phyloP scores from a whole-genome alignment of 2,888 invertebrate species.

The Noctua fimbriata region DNA sequence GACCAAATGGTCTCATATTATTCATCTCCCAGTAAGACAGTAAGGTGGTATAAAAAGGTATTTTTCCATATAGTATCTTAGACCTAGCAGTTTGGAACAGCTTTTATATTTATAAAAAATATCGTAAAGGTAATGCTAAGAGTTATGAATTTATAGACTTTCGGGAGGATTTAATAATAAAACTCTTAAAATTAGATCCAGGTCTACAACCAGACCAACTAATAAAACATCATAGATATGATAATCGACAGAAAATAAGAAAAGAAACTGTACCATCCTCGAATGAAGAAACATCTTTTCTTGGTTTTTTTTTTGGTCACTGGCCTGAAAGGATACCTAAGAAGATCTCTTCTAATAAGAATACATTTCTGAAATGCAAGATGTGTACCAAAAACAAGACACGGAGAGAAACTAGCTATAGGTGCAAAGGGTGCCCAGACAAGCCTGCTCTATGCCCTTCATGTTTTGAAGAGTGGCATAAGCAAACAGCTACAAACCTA shows the following conservation, averaged over 20 bases:
- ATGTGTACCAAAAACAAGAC: constrained; percentile 1
- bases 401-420: constrained; percentile 1
- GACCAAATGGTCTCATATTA: no score
- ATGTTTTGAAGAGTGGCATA: background rate
- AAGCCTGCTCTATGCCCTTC: background rate
- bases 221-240: background rate
- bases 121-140: no score
- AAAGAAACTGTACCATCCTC: background rate
- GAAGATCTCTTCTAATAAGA: background rate
- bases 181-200: background rate
- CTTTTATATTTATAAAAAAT: no score
- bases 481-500: background rate
- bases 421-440: background rate
- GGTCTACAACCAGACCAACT: background rate
- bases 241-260: background rate
- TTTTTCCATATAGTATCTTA: no score
- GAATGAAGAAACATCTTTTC: background rate
- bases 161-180: no score
- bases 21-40: no score
- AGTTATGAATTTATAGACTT: no score
- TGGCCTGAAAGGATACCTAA: constrained; percentile 2
- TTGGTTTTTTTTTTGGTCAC: no score
- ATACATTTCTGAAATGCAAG: constrained; percentile 1
- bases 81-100: no score
- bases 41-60: no score